These are phyloP conservation scores for Laupala kohalensis DNA, from an alignment of 1,140 invertebrate species.

Conservation along the genomic window DNA sequence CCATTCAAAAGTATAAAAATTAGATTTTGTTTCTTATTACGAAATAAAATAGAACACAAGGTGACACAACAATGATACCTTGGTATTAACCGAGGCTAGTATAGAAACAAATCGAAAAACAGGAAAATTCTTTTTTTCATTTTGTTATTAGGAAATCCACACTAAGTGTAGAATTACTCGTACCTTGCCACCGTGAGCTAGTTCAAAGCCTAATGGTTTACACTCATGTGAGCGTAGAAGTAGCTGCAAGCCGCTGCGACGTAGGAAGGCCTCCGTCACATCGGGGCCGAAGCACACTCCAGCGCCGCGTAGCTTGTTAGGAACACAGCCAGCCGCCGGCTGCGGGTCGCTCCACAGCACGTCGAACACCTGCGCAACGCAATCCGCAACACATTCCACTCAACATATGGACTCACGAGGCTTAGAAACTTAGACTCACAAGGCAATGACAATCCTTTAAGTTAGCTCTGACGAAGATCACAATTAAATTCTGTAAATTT, in stretches of 20 bases:
- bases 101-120: too few relatives aligned
- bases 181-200: constrained; percentile 67
- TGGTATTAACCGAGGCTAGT: too few relatives aligned
- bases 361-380: constrained; percentile 60
- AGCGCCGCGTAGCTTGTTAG: constrained; percentile 74
- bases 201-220: constrained; percentile 80
- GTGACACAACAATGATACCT: too few relatives aligned
- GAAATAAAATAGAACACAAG: too few relatives aligned
- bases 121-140: too few relatives aligned
- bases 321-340: constrained; percentile 50
- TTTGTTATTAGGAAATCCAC: neutral
- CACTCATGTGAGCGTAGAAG: constrained; percentile 85
- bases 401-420: neutral
- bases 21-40: too few relatives aligned
- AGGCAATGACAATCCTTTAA: neutral
- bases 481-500: neutral
- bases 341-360: constrained; percentile 86
- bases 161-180: too few relatives aligned
- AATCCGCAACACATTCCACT: too few relatives aligned
- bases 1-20: too few relatives aligned
- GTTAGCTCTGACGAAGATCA: neutral
- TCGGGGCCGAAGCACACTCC: constrained; percentile 86
- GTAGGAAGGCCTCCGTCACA: constrained; percentile 62
- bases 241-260: constrained; percentile 56
- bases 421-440: neutral